Base-by-base conservation (phyloP, 2,113 vertebrate species). In the Eptesicus fuscus region DNA sequence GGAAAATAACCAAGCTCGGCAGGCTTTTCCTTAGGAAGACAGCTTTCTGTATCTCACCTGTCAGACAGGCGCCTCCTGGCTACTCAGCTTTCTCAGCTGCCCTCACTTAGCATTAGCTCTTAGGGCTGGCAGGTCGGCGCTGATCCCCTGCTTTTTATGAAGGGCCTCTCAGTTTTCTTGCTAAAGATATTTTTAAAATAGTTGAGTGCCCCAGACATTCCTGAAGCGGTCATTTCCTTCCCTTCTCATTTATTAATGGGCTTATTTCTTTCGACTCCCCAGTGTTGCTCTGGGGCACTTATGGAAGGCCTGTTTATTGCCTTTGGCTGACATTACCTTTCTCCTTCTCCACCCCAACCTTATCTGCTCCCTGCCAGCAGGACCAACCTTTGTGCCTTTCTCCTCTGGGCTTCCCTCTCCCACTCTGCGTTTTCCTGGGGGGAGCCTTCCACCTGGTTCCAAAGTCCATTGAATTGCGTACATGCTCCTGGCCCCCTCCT, bases 241-340 rank as follows among this genome's bases (percentile, higher is more conserved):
- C 97, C 93, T 95, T 95, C 95, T 87, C 61, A 9, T 88, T 96
- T 97, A 95, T 95, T 94, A 94, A 95, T 88, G 90, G 77, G 79
- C 84, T 96, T 74, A 51, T 96, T 97, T 91, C 93, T 97, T 94
- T 91, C 78, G 65, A 80, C 95, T 96, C 96, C 88, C 70, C 44
- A 35, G 70, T 18, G 92, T 42, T 82, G 93, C 90, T 96, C 95
- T 23, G 89, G 83, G 96, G 93, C 89, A 3, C 35, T 93, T 18
- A 44, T 91, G 97, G 85, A 88, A 94, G 92, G 93, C 44, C 93
- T 97, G 95, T 97, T 97, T 97, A 96, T 97, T 97, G 96, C 95
- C 92, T 96, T 97, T 97, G 96, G 97, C 97, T 92, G 95, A 94
- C 96, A 95, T 90, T 83, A 92, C 92, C 96, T 96, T 85, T 96